A percentile compares a stretch with the other conserved stretches of the same genome.
Conservation (phyloP, 2,113 vertebrate species). For the Neoarius graeffei region DNA sequence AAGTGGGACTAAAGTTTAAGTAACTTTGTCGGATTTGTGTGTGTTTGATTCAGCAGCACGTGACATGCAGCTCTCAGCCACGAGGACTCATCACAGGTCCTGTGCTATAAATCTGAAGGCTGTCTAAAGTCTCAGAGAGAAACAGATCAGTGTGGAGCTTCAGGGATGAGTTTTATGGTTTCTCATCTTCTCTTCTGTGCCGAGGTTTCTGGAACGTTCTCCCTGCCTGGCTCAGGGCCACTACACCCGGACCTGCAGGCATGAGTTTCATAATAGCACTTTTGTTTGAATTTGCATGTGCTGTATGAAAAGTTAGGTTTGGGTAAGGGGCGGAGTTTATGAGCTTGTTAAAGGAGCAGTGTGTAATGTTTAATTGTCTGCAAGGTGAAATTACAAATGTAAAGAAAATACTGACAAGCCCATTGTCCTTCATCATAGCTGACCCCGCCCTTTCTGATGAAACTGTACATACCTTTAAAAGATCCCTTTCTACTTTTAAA, state of each 20-base stretch:
- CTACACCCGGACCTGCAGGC: background rate
- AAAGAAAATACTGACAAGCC: background rate
- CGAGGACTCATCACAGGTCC: background rate
- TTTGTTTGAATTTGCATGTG: background rate
- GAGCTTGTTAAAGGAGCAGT: background rate
- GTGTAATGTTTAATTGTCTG: background rate
- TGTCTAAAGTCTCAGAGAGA: background rate
- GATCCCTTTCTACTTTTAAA: background rate
- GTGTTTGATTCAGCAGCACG: background rate
- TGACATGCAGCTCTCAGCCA: background rate
- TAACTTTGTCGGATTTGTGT: background rate
- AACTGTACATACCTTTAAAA: background rate
- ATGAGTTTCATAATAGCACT: background rate
- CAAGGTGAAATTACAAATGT: background rate
- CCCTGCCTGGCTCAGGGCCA: background rate
- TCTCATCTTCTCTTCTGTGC: slow-evolving; percentile 1
- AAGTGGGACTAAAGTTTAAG: background rate
- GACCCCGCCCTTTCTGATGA: background rate
- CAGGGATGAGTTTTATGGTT: background rate
- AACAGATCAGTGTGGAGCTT: background rate
- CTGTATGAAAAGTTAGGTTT: background rate
- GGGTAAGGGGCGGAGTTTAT: background rate
- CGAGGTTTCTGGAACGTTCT: background rate
- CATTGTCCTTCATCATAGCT: background rate
- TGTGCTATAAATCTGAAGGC: background rate